Percentiles rank a stretch among this genome's conserved stretches.
These are phyloP conservation scores for Euura lappo DNA, from an alignment of 1,140 invertebrate species.

Conservation along the genomic window DNA sequence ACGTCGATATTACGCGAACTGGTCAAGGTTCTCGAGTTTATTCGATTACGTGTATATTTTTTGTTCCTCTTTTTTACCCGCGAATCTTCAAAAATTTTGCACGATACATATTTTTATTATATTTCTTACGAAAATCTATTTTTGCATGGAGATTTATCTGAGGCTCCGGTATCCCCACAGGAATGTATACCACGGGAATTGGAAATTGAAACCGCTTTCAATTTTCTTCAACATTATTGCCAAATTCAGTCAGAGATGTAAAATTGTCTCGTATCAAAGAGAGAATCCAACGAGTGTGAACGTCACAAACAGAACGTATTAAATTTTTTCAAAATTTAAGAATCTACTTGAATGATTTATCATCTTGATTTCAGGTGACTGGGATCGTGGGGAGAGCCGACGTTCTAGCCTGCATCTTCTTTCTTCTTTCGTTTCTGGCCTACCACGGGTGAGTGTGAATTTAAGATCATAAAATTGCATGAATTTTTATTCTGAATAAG, in stretches of 20 bases:
- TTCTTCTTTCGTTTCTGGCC: slow-evolving; percentile 79
- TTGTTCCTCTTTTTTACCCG: not conserved
- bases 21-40: not conserved
- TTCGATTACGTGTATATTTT: not conserved
- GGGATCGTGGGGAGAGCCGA: slow-evolving; percentile 86
- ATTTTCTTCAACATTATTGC: not conserved
- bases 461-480: not conserved
- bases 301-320: too few relatives aligned
- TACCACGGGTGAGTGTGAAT: slow-evolving; percentile 75
- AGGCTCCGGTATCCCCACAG: not conserved
- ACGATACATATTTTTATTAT: not conserved
- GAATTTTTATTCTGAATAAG: too few relatives aligned
- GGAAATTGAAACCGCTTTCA: not conserved
- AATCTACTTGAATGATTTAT: slow-evolving; percentile 18
- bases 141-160: slow-evolving; percentile 8
- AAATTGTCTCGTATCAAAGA: too few relatives aligned
- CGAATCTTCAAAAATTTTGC: not conserved
- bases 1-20: not conserved
- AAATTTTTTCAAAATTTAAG: too few relatives aligned
- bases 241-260: too few relatives aligned
- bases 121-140: not conserved
- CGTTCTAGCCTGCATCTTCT: slow-evolving; percentile 82
- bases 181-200: slow-evolving; percentile 8
- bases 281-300: too few relatives aligned
- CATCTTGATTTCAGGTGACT: slow-evolving; percentile 70